Percentiles rank a stretch among this genome's conserved stretches.
phyloP scores from a whole-genome alignment of 2,888 invertebrate species.

The Thera britannica region DNA sequence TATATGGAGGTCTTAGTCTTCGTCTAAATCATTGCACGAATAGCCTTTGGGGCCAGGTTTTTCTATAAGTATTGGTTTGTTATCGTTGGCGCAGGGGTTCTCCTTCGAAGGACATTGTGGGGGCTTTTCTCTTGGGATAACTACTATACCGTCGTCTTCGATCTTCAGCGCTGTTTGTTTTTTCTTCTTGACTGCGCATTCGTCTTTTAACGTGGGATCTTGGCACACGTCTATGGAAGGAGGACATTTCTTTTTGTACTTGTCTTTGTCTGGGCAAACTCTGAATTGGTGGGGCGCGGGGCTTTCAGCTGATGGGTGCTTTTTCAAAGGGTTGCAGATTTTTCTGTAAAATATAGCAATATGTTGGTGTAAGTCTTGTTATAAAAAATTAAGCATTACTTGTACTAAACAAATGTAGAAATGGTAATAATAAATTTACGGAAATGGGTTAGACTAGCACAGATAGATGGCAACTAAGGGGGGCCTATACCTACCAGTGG shows the following conservation, averaged over 20 bases:
- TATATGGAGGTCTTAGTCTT: background rate
- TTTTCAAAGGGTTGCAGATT: slow-evolving; percentile 12
- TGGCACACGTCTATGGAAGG: slow-evolving; percentile 15
- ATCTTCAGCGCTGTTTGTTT: background rate
- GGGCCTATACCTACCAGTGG: no score
- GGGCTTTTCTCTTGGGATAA: slow-evolving; percentile 14
- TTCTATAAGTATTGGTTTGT: slow-evolving; percentile 1
- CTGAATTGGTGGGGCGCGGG: background rate
- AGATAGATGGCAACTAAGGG: no score
- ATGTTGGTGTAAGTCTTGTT: no score
- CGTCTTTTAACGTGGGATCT: background rate
- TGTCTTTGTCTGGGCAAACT: slow-evolving; percentile 14
- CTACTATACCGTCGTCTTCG: slow-evolving; percentile 11
- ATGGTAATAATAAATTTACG: no score
- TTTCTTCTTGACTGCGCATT: slow-evolving; percentile 9
- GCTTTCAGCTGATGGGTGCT: slow-evolving; percentile 17
- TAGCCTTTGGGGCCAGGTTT: background rate
- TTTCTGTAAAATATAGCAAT: background rate
- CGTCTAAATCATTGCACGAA: background rate
- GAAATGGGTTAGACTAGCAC: no score
- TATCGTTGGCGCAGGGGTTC: slow-evolving; percentile 14
- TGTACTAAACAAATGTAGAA: no score
- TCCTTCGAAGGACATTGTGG: slow-evolving; percentile 23
- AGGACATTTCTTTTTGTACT: slow-evolving; percentile 18
- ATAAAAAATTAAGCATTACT: no score